Percentiles rank a stretch among this genome's conserved stretches.
phyloP scores from a whole-genome alignment of 2,797 vertebrate species.

The Pelochelys cantorii region DNA sequence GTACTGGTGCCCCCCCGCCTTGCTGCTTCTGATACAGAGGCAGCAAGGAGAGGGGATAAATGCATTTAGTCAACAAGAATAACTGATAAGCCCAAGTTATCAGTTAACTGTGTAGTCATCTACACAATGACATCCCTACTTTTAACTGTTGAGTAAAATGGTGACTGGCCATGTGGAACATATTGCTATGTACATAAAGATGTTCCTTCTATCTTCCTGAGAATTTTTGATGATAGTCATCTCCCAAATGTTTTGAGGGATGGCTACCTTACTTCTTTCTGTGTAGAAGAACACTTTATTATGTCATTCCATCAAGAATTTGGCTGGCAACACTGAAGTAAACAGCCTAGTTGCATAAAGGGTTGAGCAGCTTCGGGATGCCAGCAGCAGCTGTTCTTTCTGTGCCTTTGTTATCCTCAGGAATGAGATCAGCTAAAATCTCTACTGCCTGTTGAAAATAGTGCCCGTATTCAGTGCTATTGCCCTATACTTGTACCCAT shows the following conservation, averaged over 20 bases:
- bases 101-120: too few relatives aligned
- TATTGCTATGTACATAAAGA: neutral
- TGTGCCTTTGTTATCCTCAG: neutral
- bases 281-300: neutral
- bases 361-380: neutral
- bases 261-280: neutral
- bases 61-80: too few relatives aligned
- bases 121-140: too few relatives aligned
- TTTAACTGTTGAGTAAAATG: neutral
- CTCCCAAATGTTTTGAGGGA: neutral
- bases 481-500: neutral
- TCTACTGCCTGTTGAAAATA: neutral
- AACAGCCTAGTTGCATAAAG: neutral
- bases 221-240: neutral
- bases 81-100: too few relatives aligned
- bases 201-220: neutral
- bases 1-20: too few relatives aligned
- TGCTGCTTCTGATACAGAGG: too few relatives aligned
- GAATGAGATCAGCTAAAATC: neutral
- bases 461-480: neutral
- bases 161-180: neutral
- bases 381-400: neutral
- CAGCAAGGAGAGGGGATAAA: too few relatives aligned
- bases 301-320: neutral
- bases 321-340: neutral